Evolutionary conservation across 2,888 invertebrate genomes (phyloP).

Genomic region (Perizoma affinitatum): DNA sequence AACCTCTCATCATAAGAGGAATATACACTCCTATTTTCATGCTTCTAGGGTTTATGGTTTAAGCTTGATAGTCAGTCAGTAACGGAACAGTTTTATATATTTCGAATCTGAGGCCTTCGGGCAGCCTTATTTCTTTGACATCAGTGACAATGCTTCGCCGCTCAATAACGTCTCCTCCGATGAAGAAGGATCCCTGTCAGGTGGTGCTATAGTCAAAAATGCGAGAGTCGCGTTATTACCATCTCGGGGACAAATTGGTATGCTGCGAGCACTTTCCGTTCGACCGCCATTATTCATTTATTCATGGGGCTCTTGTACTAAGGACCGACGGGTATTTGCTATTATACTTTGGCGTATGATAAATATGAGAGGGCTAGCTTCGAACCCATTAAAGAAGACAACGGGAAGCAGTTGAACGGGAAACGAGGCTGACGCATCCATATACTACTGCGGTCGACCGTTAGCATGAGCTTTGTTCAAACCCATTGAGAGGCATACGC

Average conservation of each 20-base stretch:
- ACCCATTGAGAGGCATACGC: constrained; percentile 7
- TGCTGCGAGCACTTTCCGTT: constrained; percentile 70
- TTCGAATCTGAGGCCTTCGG: too few species aligned
- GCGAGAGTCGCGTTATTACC: constrained; percentile 73
- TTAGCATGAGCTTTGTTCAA: constrained; percentile 26
- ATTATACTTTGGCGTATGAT: constrained; percentile 49
- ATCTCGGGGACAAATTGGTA: constrained; percentile 75
- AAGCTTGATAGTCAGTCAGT: too few species aligned
- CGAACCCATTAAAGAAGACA: constrained; percentile 38
- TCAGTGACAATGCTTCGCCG: constrained; percentile 36
- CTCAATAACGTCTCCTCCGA: constrained; percentile 46
- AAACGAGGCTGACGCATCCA: constrained; percentile 29
- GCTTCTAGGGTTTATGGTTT: too few species aligned
- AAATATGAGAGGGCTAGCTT: constrained; percentile 36
- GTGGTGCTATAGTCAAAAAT: constrained; percentile 70
- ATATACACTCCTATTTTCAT: too few species aligned
- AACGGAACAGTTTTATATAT: too few species aligned
- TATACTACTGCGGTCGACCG: constrained; percentile 23
- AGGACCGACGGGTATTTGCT: constrained; percentile 57
- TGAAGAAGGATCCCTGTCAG: constrained; percentile 64
- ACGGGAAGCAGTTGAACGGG: constrained; percentile 32
- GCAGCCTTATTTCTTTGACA: too few species aligned
- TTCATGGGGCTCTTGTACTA: constrained; percentile 72
- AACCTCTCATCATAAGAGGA: too few species aligned
- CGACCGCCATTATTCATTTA: constrained; percentile 79